Evolutionary conservation across 2,797 vertebrate genomes (phyloP).

Genomic region (Oceanodroma leucorhoa): DNA sequence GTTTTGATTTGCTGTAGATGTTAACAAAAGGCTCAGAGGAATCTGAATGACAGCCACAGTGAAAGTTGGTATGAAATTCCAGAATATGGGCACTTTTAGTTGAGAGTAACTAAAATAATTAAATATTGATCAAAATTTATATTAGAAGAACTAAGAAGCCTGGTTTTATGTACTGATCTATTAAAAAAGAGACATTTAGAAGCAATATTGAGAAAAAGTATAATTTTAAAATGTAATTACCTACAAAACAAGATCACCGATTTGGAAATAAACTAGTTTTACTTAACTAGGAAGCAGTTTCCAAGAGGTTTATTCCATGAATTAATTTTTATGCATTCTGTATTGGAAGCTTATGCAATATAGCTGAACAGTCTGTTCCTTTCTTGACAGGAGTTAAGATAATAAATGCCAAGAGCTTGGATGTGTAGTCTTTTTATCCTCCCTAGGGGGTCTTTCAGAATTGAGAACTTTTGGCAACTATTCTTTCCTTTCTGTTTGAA

Average conservation of each 20-base stretch:
- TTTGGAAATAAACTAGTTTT: conserved; percentile 7
- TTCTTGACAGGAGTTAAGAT: not conserved
- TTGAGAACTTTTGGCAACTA: conserved; percentile 14
- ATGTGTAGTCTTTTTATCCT: not conserved
- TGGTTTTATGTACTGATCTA: not conserved
- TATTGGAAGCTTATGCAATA: not conserved
- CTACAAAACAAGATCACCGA: not conserved
- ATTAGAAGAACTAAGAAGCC: not conserved
- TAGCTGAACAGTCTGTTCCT: not conserved
- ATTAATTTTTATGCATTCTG: not conserved
- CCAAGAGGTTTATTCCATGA: conserved; percentile 14
- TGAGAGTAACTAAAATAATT: not conserved
- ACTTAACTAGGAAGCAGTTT: not conserved
- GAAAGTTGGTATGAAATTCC: not conserved
- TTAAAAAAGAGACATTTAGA: not conserved
- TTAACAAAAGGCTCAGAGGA: not conserved
- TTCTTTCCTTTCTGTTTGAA: not conserved
- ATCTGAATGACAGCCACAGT: not conserved
- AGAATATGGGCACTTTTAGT: not conserved
- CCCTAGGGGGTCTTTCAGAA: not conserved
- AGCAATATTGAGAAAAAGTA: not conserved
- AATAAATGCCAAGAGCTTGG: not conserved
- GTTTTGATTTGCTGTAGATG: not conserved
- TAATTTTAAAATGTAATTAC: not conserved
- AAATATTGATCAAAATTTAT: not conserved